Percentiles rank a stretch among this genome's conserved stretches.
These are phyloP conservation scores for Phaetusa simplex DNA, from an alignment of 2,113 vertebrate species.

Conservation along the genomic window DNA sequence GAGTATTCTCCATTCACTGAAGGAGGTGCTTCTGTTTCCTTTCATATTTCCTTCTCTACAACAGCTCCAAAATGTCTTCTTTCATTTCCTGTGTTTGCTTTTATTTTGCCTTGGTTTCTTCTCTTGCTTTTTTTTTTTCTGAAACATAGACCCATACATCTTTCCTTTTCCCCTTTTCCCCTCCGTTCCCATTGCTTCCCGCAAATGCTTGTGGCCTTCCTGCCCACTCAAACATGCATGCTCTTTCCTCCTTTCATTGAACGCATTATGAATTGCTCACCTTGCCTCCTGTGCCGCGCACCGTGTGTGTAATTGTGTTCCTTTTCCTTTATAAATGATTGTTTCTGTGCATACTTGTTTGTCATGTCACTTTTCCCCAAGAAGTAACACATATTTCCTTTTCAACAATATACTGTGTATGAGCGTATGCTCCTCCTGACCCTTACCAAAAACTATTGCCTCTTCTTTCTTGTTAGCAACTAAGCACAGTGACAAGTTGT, in stretches of 20 bases:
- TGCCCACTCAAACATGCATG: neutral
- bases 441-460: neutral
- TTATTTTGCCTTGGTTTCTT: neutral
- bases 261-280: neutral
- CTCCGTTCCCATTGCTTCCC: neutral
- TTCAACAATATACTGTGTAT: neutral
- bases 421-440: neutral
- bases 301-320: neutral
- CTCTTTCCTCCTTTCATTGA: neutral
- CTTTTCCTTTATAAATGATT: neutral
- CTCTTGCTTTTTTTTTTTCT: neutral
- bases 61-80: neutral
- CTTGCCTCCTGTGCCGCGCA: neutral
- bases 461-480: neutral
- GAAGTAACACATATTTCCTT: neutral
- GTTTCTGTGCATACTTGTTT: neutral
- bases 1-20: neutral
- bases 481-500: neutral
- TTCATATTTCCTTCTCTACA: neutral
- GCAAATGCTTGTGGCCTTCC: neutral
- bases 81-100: neutral
- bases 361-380: neutral
- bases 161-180: neutral
- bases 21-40: neutral
- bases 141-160: accelerated